Evolutionary conservation across 2,113 vertebrate genomes (phyloP).

Genomic region (Tupaia chinensis): DNA sequence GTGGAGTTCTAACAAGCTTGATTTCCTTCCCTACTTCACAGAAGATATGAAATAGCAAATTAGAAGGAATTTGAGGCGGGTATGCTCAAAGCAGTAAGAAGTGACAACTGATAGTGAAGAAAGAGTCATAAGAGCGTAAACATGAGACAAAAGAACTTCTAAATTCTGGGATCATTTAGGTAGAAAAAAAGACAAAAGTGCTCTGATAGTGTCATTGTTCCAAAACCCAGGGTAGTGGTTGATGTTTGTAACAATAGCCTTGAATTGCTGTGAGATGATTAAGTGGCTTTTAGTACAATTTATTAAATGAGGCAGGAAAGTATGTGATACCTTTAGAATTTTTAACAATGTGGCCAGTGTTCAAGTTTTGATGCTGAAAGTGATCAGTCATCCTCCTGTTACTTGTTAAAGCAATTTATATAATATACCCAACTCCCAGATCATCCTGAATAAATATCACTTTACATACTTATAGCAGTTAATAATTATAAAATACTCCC

Average conservation of each 20-base stretch:
- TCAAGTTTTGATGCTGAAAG: conserved; percentile 2
- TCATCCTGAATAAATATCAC: background rate
- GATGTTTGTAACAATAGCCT: background rate
- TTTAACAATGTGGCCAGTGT: background rate
- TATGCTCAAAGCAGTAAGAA: background rate
- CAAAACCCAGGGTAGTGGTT: background rate
- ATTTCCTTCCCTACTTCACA: background rate
- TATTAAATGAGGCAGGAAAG: conserved; percentile 42
- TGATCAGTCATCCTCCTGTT: conserved; percentile 34
- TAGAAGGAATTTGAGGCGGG: conserved; percentile 13
- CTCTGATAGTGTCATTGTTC: background rate
- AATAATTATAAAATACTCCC: background rate
- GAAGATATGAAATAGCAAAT: background rate
- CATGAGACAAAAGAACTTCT: conserved; percentile 3
- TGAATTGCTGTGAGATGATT: background rate
- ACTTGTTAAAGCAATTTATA: background rate
- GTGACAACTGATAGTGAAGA: background rate
- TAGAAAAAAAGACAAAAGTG: background rate
- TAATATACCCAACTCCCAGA: background rate
- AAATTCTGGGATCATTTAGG: conserved; percentile 7
- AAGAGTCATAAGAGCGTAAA: background rate
- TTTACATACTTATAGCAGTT: background rate
- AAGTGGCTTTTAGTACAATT: background rate
- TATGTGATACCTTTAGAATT: conserved; percentile 24
- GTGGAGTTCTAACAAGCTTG: conserved; percentile 1